Evolutionary conservation across 2,113 vertebrate genomes (phyloP).

Genomic region (Hypanus sabinus): DNA sequence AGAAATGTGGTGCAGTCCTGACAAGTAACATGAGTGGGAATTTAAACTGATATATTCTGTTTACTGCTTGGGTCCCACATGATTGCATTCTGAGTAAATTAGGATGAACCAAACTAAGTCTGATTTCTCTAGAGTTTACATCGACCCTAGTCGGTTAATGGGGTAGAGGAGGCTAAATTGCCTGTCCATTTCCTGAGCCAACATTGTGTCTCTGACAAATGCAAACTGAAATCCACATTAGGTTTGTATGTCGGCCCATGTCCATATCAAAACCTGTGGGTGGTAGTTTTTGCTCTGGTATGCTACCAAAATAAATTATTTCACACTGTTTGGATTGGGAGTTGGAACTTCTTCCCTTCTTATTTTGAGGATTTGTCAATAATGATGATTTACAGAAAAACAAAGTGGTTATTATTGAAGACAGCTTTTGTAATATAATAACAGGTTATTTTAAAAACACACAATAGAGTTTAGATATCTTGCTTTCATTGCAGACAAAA

Average conservation of each 20-base stretch:
- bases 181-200: not conserved
- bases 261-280: not conserved
- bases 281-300: not conserved
- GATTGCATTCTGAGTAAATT: not conserved
- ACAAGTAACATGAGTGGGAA: not conserved
- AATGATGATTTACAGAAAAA: not conserved
- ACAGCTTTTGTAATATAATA: not conserved
- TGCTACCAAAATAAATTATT: not conserved
- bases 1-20: not conserved
- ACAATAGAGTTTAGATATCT: not conserved
- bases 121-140: not conserved
- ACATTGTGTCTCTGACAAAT: not conserved
- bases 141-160: not conserved
- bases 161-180: not conserved
- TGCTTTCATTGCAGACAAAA: not conserved
- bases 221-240: not conserved
- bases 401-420: not conserved
- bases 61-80: not conserved
- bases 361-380: not conserved
- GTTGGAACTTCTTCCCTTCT: not conserved
- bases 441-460: not conserved
- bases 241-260: not conserved
- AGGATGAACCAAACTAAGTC: not conserved
- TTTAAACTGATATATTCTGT: slow-evolving; percentile 24
- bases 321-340: not conserved